Conservation (phyloP, 1,140 invertebrate species). For the Drosophila guanche region DNA sequence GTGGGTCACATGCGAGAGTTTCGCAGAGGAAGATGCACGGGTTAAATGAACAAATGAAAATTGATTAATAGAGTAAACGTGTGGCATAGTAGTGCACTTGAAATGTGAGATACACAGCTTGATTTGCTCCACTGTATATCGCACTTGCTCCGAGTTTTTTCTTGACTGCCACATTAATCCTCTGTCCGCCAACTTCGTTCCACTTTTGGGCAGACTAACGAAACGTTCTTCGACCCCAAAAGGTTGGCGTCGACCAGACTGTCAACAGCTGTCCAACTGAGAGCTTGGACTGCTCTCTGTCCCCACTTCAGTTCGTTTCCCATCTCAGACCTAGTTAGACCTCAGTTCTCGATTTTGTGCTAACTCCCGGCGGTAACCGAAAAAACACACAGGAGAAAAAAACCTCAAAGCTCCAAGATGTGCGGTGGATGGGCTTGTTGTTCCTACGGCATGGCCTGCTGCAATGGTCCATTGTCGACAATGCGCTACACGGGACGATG, state of each 20-base stretch:
- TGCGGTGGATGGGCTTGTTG: constrained; percentile 70
- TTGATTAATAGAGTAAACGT: background rate
- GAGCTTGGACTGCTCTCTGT: background rate
- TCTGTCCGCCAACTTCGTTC: background rate
- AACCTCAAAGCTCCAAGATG: constrained; percentile 37
- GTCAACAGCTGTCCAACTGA: constrained; percentile 64
- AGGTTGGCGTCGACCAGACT: constrained; percentile 40
- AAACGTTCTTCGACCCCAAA: background rate
- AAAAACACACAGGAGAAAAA: constrained; percentile 3
- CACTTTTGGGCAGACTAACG: constrained; percentile 8
- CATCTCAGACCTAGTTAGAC: constrained; percentile 21
- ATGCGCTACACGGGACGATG: constrained; percentile 63
- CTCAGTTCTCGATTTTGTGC: constrained; percentile 34
- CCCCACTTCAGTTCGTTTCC: constrained; percentile 40
- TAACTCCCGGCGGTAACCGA: constrained; percentile 10
- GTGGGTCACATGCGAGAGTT: background rate
- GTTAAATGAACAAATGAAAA: too few species aligned
- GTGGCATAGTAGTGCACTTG: background rate
- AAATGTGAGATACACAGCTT: too few species aligned
- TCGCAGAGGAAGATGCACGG: too few species aligned
- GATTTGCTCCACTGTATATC: background rate
- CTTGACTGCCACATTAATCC: too few species aligned
- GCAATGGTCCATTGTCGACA: constrained; percentile 60
- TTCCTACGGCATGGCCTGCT: constrained; percentile 60
- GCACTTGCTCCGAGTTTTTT: background rate